Conservation (phyloP, 2,888 invertebrate genomes). For the Atethmia centrago region DNA sequence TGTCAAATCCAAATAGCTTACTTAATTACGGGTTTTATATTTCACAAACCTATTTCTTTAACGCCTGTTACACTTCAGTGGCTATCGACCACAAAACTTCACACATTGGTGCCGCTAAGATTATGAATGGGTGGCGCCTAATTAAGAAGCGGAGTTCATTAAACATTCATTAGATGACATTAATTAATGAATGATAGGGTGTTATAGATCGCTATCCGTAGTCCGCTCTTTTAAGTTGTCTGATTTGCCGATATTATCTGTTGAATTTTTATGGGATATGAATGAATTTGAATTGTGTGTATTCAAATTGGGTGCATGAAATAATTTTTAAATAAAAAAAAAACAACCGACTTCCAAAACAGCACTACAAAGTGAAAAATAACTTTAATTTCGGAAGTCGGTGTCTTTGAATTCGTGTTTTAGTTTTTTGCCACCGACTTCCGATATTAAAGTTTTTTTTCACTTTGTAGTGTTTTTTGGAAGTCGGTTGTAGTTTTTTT, state of each 20-base stretch:
- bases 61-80: conserved; percentile 42
- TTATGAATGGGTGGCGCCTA: conserved; percentile 58
- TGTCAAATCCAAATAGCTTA: not conserved
- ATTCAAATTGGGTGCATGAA: not conserved
- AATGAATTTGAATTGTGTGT: conserved; percentile 16
- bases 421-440: no score
- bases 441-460: no score
- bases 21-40: not conserved
- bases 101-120: conserved; percentile 56
- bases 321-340: no score
- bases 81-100: conserved; percentile 39
- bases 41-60: not conserved
- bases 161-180: conserved; percentile 57
- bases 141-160: conserved; percentile 57
- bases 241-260: conserved; percentile 34
- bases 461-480: no score
- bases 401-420: no score
- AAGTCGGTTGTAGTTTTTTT: no score
- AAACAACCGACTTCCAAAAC: no score
- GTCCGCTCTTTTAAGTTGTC: conserved; percentile 36
- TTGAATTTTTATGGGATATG: not conserved
- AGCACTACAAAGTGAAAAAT: no score
- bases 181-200: conserved; percentile 35
- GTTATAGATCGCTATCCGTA: conserved; percentile 18
- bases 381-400: no score